Evolutionary conservation across 2,888 invertebrate species (phyloP).

Genomic region (Apodemia mormo): DNA sequence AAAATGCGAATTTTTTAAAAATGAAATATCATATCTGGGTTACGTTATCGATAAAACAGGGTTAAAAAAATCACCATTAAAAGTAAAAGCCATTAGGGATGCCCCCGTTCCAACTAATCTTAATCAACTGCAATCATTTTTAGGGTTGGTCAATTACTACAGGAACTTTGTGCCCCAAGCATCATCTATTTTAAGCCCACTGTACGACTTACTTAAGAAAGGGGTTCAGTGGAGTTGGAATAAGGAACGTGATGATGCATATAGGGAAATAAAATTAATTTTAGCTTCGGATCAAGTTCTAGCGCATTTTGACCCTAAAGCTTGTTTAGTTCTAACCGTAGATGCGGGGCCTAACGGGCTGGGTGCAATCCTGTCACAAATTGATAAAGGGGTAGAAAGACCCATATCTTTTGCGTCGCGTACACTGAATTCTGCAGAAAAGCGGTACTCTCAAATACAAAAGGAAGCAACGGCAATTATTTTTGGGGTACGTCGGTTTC

Average conservation of each 20-base stretch:
- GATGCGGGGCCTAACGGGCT: slow-evolving; percentile 39
- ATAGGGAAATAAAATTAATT: slow-evolving; percentile 25
- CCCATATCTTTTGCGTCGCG: slow-evolving; percentile 36
- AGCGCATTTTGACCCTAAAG: slow-evolving; percentile 31
- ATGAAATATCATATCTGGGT: slow-evolving; percentile 34
- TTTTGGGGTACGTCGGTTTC: slow-evolving; percentile 37
- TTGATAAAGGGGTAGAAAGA: slow-evolving; percentile 24
- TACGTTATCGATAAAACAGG: slow-evolving; percentile 33
- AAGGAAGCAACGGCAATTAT: slow-evolving; percentile 43
- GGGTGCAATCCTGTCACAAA: slow-evolving; percentile 37
- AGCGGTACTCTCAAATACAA: slow-evolving; percentile 40
- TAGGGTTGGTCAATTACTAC: slow-evolving; percentile 36
- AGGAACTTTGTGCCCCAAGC: slow-evolving; percentile 33
- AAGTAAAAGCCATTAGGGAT: slow-evolving; percentile 33
- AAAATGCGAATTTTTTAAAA: slow-evolving; percentile 35
- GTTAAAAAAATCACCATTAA: slow-evolving; percentile 32
- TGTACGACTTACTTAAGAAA: slow-evolving; percentile 33
- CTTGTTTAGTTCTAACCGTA: slow-evolving; percentile 36
- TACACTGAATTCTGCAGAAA: slow-evolving; percentile 35
- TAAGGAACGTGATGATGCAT: slow-evolving; percentile 14
- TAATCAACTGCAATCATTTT: slow-evolving; percentile 34
- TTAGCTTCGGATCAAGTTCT: slow-evolving; percentile 31
- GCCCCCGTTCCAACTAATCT: slow-evolving; percentile 34
- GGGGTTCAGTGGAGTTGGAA: slow-evolving; percentile 30
- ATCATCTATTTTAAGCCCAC: slow-evolving; percentile 30